Evolutionary conservation across 2,888 invertebrate genomes (phyloP).

Genomic region (Hirtodrosophila confusa): DNA sequence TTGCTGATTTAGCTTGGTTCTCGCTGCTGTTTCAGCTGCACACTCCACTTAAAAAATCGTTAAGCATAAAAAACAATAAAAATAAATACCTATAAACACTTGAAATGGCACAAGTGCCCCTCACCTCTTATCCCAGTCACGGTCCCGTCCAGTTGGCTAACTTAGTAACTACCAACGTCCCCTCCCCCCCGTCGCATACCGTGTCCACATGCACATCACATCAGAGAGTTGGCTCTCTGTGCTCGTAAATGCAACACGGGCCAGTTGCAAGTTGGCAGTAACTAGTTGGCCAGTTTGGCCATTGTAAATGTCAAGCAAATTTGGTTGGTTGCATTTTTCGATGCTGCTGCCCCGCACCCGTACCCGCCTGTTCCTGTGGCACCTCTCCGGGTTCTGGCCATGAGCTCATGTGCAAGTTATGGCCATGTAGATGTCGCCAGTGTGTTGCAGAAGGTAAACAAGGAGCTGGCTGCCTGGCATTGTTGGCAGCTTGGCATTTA

Average conservation of each 20-base stretch:
- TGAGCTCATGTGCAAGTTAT: slow-evolving; percentile 45
- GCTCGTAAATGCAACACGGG: slow-evolving; percentile 33
- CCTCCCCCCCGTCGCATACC: background rate
- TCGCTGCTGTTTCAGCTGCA: slow-evolving; percentile 47
- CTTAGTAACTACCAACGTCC: background rate
- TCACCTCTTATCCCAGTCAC: background rate
- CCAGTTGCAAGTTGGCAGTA: slow-evolving; percentile 33
- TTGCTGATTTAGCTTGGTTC: background rate
- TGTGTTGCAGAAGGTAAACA: slow-evolving; percentile 52
- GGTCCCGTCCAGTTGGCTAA: slow-evolving; percentile 1
- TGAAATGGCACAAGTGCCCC: slow-evolving; percentile 71
- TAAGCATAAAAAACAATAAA: slow-evolving; percentile 78
- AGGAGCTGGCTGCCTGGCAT: slow-evolving; percentile 31
- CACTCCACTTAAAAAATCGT: slow-evolving; percentile 77
- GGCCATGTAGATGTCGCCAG: slow-evolving; percentile 59
- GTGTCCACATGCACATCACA: slow-evolving; percentile 29
- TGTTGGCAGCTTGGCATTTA: slow-evolving; percentile 55
- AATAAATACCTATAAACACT: slow-evolving; percentile 79
- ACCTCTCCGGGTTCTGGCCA: background rate
- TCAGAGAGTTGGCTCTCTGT: slow-evolving; percentile 13
- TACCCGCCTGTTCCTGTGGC: background rate
- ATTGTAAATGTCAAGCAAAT: slow-evolving; percentile 79
- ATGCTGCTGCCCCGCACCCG: slow-evolving; percentile 13
- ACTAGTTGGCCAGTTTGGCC: slow-evolving; percentile 64
- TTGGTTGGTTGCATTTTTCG: slow-evolving; percentile 65